Percentiles rank a stretch among this genome's conserved stretches.
phyloP scores from a whole-genome alignment of 2,113 vertebrate genomes.

The Falcunculus frontatus region DNA sequence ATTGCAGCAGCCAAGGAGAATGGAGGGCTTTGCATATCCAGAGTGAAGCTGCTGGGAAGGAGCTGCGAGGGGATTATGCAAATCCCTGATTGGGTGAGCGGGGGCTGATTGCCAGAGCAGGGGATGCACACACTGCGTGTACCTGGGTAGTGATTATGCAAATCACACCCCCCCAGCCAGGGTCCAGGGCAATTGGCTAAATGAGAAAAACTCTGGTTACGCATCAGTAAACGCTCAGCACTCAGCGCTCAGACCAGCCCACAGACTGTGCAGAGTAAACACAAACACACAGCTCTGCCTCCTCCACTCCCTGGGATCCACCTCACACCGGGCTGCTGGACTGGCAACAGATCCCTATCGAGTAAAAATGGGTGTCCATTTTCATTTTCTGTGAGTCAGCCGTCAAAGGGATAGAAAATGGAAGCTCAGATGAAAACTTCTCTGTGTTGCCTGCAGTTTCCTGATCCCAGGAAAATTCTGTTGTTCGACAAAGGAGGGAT shows the following conservation, averaged over 20 bases:
- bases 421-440: not conserved
- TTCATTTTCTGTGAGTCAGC: not conserved
- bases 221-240: not conserved
- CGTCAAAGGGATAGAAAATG: not conserved
- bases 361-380: not conserved
- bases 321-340: rapidly evolving
- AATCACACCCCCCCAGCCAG: constrained; percentile 19
- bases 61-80: constrained; percentile 56
- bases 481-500: not conserved
- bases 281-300: not conserved
- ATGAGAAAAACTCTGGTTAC: not conserved
- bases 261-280: not conserved
- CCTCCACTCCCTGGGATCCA: not conserved
- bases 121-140: not conserved
- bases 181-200: constrained; percentile 27
- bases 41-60: constrained; percentile 42
- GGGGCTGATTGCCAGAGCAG: constrained; percentile 56
- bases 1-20: constrained; percentile 38
- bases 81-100: constrained; percentile 54
- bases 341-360: rapidly evolving
- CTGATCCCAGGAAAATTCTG: not conserved
- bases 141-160: constrained; percentile 53
- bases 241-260: not conserved
- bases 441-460: not conserved
- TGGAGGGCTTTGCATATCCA: constrained; percentile 43